Conservation (phyloP, 2,113 vertebrate species). For the zebrafish (Danio rerio) region DNA sequence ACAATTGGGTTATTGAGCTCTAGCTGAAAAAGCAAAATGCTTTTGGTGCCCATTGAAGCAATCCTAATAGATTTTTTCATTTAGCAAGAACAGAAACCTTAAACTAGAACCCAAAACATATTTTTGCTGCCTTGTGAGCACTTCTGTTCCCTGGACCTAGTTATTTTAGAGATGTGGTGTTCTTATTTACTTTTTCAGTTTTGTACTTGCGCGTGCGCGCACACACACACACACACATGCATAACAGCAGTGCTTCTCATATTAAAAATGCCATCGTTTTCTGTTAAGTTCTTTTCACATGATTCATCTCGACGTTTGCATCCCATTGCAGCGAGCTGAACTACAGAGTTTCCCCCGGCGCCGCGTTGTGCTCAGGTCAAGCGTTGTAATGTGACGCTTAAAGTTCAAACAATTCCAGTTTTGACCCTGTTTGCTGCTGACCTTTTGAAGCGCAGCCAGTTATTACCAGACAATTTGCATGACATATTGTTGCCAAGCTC, state of each 20-base stretch:
- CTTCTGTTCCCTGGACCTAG: neutral
- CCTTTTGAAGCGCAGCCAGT: conserved; percentile 21
- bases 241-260: neutral
- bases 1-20: neutral
- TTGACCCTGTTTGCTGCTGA: conserved; percentile 25
- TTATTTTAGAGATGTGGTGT: neutral
- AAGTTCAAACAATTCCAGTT: conserved; percentile 35
- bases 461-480: conserved; percentile 37
- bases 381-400: conserved; percentile 4
- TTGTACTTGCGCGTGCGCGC: no score
- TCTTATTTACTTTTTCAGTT: neutral
- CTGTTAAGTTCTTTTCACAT: neutral
- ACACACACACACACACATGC: neutral
- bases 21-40: neutral
- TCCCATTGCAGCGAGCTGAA: neutral
- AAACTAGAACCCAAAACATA: neutral
- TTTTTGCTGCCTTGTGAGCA: conserved; percentile 2
- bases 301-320: neutral
- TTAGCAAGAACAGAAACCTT: neutral
- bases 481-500: neutral
- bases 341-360: neutral
- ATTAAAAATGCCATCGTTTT: conserved; percentile 7
- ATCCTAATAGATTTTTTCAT: neutral
- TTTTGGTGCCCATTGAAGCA: neutral
- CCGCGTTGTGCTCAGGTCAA: conserved; percentile 5